Evolutionary conservation across 2,113 vertebrate genomes (phyloP), one percentile per base, ranked within the genome.

Genomic region (Spilogale gracilis): DNA sequence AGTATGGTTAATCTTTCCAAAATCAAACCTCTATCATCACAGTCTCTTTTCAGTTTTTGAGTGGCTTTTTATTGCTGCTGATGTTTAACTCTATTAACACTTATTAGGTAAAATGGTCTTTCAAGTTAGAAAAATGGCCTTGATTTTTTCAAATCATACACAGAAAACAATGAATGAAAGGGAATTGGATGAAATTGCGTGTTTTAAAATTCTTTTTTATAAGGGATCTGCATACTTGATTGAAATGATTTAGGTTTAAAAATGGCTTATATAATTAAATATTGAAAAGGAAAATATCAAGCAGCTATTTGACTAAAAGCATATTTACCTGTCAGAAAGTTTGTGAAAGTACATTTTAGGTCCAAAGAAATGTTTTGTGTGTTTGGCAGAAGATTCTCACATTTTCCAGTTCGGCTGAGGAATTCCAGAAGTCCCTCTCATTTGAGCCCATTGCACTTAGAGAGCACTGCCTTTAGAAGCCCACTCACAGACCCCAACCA

Each of bases 221-320:
- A 86, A 30, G 38, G 30, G 92, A 23, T 85, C 45, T 91, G 23
- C 93, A 85, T 86, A n/a, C 27, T 60, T 69, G 56, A 60, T 82
- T 91, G 54, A 81, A 82, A 89, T 17, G 43, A 89, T 50, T 83
- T 87, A 69, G 71, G 18, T n/a, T 89, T 86, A 58, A 93, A 96
- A 92, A 94, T 91, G 63, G 32, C 45, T 82, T 63, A 87, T 45
- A 69, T 50, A 95, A 94, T 78, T 94, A 96, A 91, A 96, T 69
- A 76, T 25, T 90, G 73, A 90, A 91, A 54, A 78, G 91, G n/a
- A 76, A 95, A 95, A 71, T 32, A 74, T 89, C 21, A 82, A 92
- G 60, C 30, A 73, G n/a, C 10, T 91, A 56, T 91, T 95, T 96
- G 83, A 58, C 3, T 20, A 89, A 94, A 71, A 58, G 63, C 9